A percentile compares a stretch with the other conserved stretches of the same genome.
phyloP scores from a whole-genome alignment of 2,888 invertebrate species.

The Diarsia brunnea region DNA sequence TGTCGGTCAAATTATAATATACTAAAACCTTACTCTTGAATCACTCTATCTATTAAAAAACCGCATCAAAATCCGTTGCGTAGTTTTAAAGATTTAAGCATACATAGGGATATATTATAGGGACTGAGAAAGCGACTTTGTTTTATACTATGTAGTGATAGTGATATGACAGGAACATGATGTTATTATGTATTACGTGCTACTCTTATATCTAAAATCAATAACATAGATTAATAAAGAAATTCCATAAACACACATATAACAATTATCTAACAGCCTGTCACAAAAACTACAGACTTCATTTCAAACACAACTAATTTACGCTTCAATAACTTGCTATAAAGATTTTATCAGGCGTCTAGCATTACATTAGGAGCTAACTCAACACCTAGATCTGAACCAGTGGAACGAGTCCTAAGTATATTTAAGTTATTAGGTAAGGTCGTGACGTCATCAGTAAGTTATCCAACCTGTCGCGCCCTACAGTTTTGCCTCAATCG shows the following conservation, averaged over 20 bases:
- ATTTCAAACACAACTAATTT: slow-evolving; percentile 21
- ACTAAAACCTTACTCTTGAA: too few relatives aligned
- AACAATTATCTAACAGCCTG: slow-evolving; percentile 6
- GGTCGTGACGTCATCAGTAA: slow-evolving; percentile 70
- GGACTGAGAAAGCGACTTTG: too few relatives aligned
- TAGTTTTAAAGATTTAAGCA: too few relatives aligned
- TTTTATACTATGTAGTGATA: too few relatives aligned
- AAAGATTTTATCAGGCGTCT: slow-evolving; percentile 54
- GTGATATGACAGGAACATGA: too few relatives aligned
- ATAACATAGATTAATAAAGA: background rate
- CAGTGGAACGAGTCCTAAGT: slow-evolving; percentile 51
- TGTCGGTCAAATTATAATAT: too few relatives aligned
- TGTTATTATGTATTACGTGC: too few relatives aligned
- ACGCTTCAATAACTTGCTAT: slow-evolving; percentile 50
- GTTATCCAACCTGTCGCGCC: slow-evolving; percentile 71
- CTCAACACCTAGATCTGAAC: slow-evolving; percentile 34
- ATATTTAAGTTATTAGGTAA: slow-evolving; percentile 70
- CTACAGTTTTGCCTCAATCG: slow-evolving; percentile 39
- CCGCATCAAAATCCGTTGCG: too few relatives aligned
- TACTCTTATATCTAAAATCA: background rate
- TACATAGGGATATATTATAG: too few relatives aligned
- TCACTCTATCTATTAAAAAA: too few relatives aligned
- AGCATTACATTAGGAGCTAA: slow-evolving; percentile 44
- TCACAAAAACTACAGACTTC: slow-evolving; percentile 1
- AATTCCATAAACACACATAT: background rate